Conservation (phyloP, 2,113 vertebrate genomes). For the Pampusana beccarii region DNA sequence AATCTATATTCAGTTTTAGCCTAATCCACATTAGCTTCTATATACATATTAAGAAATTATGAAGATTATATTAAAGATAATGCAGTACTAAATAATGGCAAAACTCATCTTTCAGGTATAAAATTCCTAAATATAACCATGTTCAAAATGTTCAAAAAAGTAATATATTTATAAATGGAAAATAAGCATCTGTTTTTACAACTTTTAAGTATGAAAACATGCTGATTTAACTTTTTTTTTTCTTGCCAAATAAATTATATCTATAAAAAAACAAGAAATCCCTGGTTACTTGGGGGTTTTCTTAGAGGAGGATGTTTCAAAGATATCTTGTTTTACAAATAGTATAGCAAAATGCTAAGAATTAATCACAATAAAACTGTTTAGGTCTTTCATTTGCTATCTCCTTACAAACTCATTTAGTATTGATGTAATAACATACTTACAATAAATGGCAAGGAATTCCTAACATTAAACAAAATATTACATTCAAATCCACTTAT, state of each 20-base stretch:
- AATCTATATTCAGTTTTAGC: conserved; percentile 1
- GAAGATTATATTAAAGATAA: neutral
- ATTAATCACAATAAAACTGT: neutral
- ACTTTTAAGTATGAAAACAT: neutral
- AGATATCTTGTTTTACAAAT: neutral
- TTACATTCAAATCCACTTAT: neutral
- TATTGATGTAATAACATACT: neutral
- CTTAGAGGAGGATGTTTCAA: neutral
- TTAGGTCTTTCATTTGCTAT: neutral
- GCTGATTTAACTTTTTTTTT: neutral
- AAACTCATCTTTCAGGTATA: neutral
- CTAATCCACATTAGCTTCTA: neutral
- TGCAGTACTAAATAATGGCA: neutral
- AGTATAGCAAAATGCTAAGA: neutral
- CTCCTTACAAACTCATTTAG: neutral
- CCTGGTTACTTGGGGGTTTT: neutral
- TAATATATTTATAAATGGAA: neutral
- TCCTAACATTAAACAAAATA: neutral
- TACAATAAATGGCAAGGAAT: neutral
- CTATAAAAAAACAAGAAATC: neutral
- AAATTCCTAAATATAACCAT: neutral
- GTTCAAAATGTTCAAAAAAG: neutral
- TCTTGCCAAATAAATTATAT: neutral
- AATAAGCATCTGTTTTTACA: neutral
- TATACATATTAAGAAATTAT: neutral